Percentiles rank a stretch among this genome's conserved stretches.
Evolutionary conservation across 2,888 invertebrate genomes (phyloP).

Genomic region (Trypoxylon attenuatum): DNA sequence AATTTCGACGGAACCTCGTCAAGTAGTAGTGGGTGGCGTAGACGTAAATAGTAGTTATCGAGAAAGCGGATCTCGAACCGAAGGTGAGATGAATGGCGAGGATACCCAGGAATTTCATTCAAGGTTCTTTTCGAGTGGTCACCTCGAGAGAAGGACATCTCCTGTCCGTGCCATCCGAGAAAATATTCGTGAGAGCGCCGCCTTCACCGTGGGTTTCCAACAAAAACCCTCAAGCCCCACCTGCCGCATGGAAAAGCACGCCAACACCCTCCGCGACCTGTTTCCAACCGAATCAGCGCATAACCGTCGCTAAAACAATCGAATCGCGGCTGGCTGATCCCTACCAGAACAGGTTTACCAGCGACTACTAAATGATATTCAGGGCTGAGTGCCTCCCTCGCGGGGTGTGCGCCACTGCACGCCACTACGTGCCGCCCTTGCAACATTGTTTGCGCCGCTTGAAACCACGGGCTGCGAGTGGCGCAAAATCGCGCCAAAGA

Average conservation of each 20-base stretch:
- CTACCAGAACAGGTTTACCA: too few species aligned
- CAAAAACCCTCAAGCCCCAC: constrained; percentile 5
- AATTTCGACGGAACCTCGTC: too few species aligned
- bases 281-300: not conserved
- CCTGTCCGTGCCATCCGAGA: constrained; percentile 34
- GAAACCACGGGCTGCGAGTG: not conserved
- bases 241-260: not conserved
- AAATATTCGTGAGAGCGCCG: constrained; percentile 51
- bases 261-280: not conserved
- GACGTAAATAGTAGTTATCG: constrained; percentile 64
- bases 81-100: constrained; percentile 53
- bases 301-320: not conserved
- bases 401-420: too few species aligned
- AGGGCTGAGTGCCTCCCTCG: too few species aligned
- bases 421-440: too few species aligned
- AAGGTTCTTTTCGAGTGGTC: constrained; percentile 48
- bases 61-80: constrained; percentile 57
- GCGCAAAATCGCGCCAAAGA: not conserved
- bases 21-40: constrained; percentile 57
- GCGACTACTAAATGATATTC: too few species aligned
- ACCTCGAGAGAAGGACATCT: constrained; percentile 63
- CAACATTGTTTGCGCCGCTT: not conserved
- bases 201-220: constrained; percentile 32
- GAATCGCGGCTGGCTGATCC: not conserved
- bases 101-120: constrained; percentile 63